Conservation (phyloP, 2,888 invertebrate species). For the Morpho deidamia region DNA sequence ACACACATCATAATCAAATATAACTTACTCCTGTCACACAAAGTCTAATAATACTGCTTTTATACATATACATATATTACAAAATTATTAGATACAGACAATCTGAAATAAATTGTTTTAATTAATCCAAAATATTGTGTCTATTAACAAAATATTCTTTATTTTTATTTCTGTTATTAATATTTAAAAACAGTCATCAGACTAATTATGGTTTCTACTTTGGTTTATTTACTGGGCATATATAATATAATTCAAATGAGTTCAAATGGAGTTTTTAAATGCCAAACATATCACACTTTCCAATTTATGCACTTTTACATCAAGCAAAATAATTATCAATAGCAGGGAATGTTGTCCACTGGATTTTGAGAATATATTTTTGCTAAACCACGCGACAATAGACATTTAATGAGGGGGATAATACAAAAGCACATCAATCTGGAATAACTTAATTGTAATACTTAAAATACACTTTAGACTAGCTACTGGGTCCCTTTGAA, state of each 20-base stretch:
- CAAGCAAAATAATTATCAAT: constrained; percentile 26
- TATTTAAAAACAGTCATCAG: background rate
- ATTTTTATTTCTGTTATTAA: no score
- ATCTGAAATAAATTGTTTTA: background rate
- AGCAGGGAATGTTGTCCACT: constrained; percentile 48
- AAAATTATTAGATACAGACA: background rate
- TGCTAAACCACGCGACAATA: background rate
- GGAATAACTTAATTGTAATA: constrained; percentile 72
- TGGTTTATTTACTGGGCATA: background rate
- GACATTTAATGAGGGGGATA: constrained; percentile 15
- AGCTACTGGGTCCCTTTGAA: constrained; percentile 70
- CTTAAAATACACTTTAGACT: constrained; percentile 62
- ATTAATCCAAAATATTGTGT: no score
- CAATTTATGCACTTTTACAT: constrained; percentile 1
- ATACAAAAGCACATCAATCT: constrained; percentile 60
- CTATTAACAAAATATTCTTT: no score
- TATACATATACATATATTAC: constrained; percentile 9
- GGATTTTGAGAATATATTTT: constrained; percentile 27
- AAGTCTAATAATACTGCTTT: constrained; percentile 29
- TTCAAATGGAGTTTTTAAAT: background rate
- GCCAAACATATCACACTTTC: constrained; percentile 2
- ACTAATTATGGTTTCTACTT: background rate
- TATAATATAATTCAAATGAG: no score
- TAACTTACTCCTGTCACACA: constrained; percentile 16
- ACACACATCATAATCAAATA: constrained; percentile 6